Evolutionary conservation across 2,888 invertebrate species (phyloP).

Genomic region (Amaurobius ferox): DNA sequence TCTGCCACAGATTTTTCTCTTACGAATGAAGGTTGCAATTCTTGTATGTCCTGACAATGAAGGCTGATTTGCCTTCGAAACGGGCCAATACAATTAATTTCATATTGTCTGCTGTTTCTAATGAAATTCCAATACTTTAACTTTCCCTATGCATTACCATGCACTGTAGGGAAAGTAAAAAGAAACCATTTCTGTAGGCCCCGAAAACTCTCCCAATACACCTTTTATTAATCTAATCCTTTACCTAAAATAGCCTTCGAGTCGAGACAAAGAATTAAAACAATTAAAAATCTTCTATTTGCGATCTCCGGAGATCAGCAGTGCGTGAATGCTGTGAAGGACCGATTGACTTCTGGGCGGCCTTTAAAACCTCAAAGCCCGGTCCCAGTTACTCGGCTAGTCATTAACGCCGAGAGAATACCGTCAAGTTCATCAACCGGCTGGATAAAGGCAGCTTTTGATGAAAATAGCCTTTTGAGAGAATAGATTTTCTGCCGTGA

Average conservation of each 20-base stretch:
- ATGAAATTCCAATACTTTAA: too few relatives aligned
- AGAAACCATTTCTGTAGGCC: too few relatives aligned
- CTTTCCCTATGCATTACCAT: too few relatives aligned
- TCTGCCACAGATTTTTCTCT: too few relatives aligned
- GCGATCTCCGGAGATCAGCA: neutral
- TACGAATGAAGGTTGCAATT: too few relatives aligned
- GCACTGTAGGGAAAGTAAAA: too few relatives aligned
- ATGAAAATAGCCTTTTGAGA: neutral
- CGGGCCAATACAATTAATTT: too few relatives aligned
- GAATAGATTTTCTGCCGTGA: neutral
- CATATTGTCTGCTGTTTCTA: too few relatives aligned
- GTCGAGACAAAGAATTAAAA: neutral
- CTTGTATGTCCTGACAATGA: too few relatives aligned
- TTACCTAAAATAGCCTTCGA: neutral
- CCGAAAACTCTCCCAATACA: too few relatives aligned
- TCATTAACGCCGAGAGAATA: conserved; percentile 11
- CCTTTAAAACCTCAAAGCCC: neutral
- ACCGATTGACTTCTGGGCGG: neutral
- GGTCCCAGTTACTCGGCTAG: neutral
- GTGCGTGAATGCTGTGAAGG: conserved; percentile 6
- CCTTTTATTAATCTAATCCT: too few relatives aligned
- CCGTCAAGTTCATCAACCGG: conserved; percentile 8
- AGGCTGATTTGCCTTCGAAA: too few relatives aligned
- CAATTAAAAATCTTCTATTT: conserved; percentile 1
- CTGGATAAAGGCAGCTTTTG: neutral